Conservation (phyloP, 2,113 vertebrate species). For the Tonatia bakeri region DNA sequence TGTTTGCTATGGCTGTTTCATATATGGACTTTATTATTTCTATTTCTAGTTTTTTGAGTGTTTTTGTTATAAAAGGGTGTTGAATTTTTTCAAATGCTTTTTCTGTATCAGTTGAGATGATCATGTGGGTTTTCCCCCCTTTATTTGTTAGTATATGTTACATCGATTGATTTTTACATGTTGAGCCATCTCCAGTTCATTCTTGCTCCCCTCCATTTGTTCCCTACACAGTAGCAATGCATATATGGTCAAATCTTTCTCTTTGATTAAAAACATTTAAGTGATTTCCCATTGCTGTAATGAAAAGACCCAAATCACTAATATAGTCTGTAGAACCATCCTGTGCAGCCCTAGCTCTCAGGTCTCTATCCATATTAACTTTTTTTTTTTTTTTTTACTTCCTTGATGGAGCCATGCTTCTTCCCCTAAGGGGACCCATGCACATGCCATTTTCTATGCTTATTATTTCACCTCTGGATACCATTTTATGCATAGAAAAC, state of each 20-base stretch:
- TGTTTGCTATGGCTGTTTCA: background rate
- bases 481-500: background rate
- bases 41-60: background rate
- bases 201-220: background rate
- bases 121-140: background rate
- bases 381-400: background rate
- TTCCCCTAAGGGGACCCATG: background rate
- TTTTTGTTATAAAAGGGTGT: background rate
- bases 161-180: background rate
- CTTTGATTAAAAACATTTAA: constrained; percentile 12
- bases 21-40: background rate
- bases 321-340: background rate
- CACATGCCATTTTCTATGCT: background rate
- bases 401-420: background rate
- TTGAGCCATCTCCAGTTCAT: background rate
- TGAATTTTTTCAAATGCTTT: background rate
- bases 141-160: background rate
- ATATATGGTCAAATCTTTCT: background rate
- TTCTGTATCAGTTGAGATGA: background rate
- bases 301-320: background rate
- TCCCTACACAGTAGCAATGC: background rate
- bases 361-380: background rate
- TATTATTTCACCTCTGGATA: background rate
- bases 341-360: background rate
- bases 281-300: background rate